phyloP scores from a whole-genome alignment of 2,797 vertebrate genomes.

The Enteromius argenteus region DNA sequence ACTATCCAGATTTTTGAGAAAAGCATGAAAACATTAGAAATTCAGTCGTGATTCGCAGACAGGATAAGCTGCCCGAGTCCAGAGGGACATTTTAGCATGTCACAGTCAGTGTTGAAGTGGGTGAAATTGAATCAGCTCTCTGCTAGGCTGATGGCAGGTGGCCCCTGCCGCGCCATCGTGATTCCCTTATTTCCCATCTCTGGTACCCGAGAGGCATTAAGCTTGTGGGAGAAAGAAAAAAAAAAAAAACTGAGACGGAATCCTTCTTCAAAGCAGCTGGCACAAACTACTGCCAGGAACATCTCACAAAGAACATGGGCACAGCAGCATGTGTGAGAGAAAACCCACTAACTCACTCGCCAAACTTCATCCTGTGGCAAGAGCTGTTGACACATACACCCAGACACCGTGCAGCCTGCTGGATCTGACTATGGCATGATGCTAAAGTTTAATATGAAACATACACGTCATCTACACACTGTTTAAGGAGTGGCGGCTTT shows the following conservation, averaged over 20 bases:
- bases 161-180: background rate
- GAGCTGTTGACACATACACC: constrained; percentile 4
- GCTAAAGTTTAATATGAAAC: background rate
- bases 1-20: constrained; percentile 28
- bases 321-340: constrained; percentile 33
- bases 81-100: constrained; percentile 33
- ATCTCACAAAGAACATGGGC: constrained; percentile 21
- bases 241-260: background rate
- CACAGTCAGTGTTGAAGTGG: constrained; percentile 36
- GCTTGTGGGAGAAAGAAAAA: background rate
- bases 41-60: background rate
- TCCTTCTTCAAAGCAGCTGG: constrained; percentile 36
- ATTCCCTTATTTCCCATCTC: constrained; percentile 21
- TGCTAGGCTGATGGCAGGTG: constrained; percentile 25
- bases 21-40: constrained; percentile 26
- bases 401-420: background rate
- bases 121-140: constrained; percentile 50
- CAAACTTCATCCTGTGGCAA: constrained; percentile 25
- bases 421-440: background rate
- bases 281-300: constrained; percentile 42
- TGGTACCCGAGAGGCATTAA: constrained; percentile 25
- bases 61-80: constrained; percentile 13
- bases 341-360: constrained; percentile 4
- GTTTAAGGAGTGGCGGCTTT: background rate
- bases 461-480: background rate